Evolutionary conservation across 2,113 vertebrate genomes (phyloP), one percentile per base, ranked within the genome.

Genomic region (Laticauda colubrina): DNA sequence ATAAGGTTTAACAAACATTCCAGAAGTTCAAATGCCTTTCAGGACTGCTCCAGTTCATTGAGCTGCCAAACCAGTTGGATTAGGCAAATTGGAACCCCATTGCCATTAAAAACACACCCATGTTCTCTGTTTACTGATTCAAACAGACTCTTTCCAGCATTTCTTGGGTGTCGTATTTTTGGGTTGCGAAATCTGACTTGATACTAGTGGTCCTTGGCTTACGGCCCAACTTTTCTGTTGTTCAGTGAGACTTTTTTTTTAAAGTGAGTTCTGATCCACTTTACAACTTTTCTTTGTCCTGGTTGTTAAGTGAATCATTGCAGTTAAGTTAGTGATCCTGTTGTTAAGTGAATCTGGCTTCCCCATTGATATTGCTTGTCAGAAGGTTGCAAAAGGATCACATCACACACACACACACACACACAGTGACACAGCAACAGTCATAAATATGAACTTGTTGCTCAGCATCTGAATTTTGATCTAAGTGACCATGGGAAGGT

Each of bases 11-110:
- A 69, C 0, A 5, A 69, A n/a, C 1, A 69, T n/a, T 6, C 29
- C 61, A 29, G 61, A 64, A 64, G 61, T 69, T 69, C 10, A 69
- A 29, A 69, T 29, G 29, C 29, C 29, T 26, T 29, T 64, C 10
- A 64, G 26, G 26, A 29, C 1, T 1, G 26, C 59, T 64, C 0
- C 0, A 10, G 0, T 69, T 29, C 26, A 0, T 14, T 29, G 10
- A n/a, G 29, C 29, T n/a, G 11, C 26, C 61, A n/a, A 14, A 69
- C 61, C 61, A n/a, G 11, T 14, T 69, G 61, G 61, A 64, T 64
- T 29, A 69, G 5, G 29, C 61, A 10, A 85, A 85, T 21, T 45
- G 45, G 81, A 9, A 24, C 39, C 15, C 34, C 1, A 0, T 45
- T 85, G 81, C 81, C 20, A 23, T 45, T 43, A 85, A n/a, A 23